Base-by-base conservation (phyloP, 1,140 invertebrate species). In the Pseudoatta argentina region DNA sequence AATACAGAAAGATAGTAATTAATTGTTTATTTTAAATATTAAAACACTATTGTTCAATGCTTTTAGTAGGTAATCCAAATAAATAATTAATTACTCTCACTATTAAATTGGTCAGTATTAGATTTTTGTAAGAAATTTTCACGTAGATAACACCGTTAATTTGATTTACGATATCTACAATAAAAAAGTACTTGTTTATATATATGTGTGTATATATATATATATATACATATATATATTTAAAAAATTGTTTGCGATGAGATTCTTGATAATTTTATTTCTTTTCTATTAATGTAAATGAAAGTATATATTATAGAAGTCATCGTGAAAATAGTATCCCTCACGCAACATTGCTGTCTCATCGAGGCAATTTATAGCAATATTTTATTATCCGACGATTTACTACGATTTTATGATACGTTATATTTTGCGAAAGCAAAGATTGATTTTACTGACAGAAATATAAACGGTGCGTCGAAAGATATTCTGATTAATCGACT, bases 371-470 rank as follows among this genome's bases (percentile, higher is more conserved):
- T 92, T 91, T 87, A 92, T 83, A 79, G 88, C 88, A 53, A 85
- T 16, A 69, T 57, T 81, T 69, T 73, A 61, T 73, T 73, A 44
- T 81, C 83, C 55, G 71, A 66, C 73, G 73, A 91, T 87, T 87
- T 83, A 91, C 91, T 63, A 69, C 85, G 73, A 90, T 92, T 89
- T 87, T 88, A 89, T 85, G 67, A 86, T 79, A 24, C 66, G 10
- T 48, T 76, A 51, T 81, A 77, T 64, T 86, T 89, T 51, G 27
- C 78, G 24, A 48, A 71, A 48, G 66, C 83, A 88, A 91, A 93
- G 90, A 93, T 92, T 91, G 92, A 88, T 81, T 72, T 88, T 91
- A 92, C 91, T 91, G 89, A 72, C 81, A 81, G 87, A 86, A 86
- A 91, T 90, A 87, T 44, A 91, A 72, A 34, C 87, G 78, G 88